Conservation (phyloP, 2,113 vertebrate genomes). For the Zosterops pallidus region DNA sequence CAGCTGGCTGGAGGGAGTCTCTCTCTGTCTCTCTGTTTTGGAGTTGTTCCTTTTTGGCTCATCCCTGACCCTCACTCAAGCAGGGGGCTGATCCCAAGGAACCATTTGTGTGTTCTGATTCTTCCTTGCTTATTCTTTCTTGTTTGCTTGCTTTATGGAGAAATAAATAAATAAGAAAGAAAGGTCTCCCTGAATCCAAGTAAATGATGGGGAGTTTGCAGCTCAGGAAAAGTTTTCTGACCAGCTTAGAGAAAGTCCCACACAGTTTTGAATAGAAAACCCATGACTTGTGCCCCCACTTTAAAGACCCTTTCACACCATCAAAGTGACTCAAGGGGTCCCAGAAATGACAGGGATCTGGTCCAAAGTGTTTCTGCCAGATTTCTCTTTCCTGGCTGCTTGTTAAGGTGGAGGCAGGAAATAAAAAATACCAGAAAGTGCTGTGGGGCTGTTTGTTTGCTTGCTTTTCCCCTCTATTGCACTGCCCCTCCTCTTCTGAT, state of each 20-base stretch:
- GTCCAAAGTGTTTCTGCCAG: background rate
- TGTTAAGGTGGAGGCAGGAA: background rate
- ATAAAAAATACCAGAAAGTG: background rate
- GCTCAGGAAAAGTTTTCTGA: slow-evolving; percentile 6
- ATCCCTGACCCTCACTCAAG: background rate
- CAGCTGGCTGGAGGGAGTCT: background rate
- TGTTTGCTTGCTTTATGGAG: background rate
- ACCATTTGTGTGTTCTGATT: background rate
- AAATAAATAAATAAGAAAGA: background rate
- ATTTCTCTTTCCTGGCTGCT: background rate
- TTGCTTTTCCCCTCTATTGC: background rate
- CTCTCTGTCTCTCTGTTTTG: background rate
- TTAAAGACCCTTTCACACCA: background rate
- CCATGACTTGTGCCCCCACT: background rate
- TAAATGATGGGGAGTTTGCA: background rate
- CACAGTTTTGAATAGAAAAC: background rate
- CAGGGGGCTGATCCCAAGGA: background rate
- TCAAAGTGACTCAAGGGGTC: background rate
- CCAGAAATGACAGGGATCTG: background rate
- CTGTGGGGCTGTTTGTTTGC: background rate
- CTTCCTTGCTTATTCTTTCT: background rate
- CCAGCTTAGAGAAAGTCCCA: background rate
- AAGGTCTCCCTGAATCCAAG: background rate
- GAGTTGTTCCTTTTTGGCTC: background rate
- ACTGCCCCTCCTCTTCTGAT: background rate